Base-by-base conservation (phyloP, 2,113 vertebrate species). In the Mastomys coucha region DNA sequence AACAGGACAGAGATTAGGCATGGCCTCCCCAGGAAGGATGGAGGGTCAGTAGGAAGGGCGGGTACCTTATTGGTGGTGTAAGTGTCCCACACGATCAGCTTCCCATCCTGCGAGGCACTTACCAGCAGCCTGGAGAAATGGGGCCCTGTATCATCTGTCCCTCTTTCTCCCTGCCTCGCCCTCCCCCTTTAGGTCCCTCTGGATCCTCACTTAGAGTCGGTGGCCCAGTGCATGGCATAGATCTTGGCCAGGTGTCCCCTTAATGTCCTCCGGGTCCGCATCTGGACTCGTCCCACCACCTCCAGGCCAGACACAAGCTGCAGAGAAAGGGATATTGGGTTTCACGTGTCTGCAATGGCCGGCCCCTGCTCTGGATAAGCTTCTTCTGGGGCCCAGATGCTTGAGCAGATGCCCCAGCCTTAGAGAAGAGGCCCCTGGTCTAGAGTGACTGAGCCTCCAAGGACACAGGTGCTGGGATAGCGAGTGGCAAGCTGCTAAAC, bases 1-100 rank as follows among this genome's bases (percentile, higher is more conserved):
- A 16, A 33, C 28, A 28, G 36, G 31, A 16, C 76, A 42, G 36
- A 42, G 19, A 8, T 26, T 0, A 9, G 39, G 26, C 42, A 28
- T 0, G 14, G 42, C 7, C 31, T 1, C 67, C 56, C 58, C 60
- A 13, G 76, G 53, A 89, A 91, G 22, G 84, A 16, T 8, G 19
- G 0, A 2, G 9, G 0, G 1, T 11, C 26, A 42, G 4, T 45
- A 82, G 69, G 26, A 42, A 31, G 31, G 73, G 39, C 77, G 33
- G 36, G 89, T 98, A 99, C 99, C 99, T 99, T 99, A 98, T 99
- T 99, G 93, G 99, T 99, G 72, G 99, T 99, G 76, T 99, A 99
- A 4, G 98, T 99, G 98, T 99, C 99, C 99, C 99, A 99, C 56
- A 99, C 99, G 1, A 99, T 99, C 94, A 99, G 98, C 96, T 99